These are phyloP conservation scores for Blennius ocellaris DNA, from an alignment of 2,113 vertebrate genomes.

Conservation along the genomic window DNA sequence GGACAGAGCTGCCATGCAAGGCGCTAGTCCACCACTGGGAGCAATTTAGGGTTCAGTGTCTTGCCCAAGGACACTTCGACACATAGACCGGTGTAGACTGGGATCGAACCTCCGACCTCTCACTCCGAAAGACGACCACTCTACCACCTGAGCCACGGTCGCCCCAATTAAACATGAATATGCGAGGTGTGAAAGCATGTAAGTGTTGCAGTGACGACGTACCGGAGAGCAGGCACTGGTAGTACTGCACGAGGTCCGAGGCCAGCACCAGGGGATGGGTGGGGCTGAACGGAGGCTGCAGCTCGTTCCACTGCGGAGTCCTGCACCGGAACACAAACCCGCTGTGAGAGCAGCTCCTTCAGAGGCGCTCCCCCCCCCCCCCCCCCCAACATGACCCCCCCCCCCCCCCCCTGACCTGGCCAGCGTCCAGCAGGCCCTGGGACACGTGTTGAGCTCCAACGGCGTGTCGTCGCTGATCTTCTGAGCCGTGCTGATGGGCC, in stretches of 20 bases:
- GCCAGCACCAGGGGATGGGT: slow-evolving; percentile 94
- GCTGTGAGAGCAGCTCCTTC: background rate
- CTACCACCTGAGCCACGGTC: too few species aligned
- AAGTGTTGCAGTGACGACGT: slow-evolving; percentile 69
- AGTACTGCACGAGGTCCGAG: slow-evolving; percentile 95
- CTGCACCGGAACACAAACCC: slow-evolving; percentile 79
- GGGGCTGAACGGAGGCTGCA: slow-evolving; percentile 96
- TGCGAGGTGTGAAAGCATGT: too few species aligned
- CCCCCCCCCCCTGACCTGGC: slow-evolving; percentile 87
- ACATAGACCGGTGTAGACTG: too few species aligned
- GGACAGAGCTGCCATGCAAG: too few species aligned
- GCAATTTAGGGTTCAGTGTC: too few species aligned
- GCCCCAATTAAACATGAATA: too few species aligned
- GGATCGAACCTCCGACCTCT: too few species aligned
- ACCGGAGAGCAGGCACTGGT: slow-evolving; percentile 94
- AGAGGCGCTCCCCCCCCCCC: background rate
- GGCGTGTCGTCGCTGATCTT: slow-evolving; percentile 97
- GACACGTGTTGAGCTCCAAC: slow-evolving; percentile 93
- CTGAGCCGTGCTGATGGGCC: slow-evolving; percentile 91
- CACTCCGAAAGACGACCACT: too few species aligned
- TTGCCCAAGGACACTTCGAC: too few species aligned
- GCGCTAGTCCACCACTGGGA: too few species aligned
- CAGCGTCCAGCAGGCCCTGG: slow-evolving; percentile 94
- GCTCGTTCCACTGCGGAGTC: slow-evolving; percentile 98
- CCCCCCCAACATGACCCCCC: too few species aligned